Conservation (phyloP, 2,797 vertebrate species). For the Fringilla coelebs region DNA sequence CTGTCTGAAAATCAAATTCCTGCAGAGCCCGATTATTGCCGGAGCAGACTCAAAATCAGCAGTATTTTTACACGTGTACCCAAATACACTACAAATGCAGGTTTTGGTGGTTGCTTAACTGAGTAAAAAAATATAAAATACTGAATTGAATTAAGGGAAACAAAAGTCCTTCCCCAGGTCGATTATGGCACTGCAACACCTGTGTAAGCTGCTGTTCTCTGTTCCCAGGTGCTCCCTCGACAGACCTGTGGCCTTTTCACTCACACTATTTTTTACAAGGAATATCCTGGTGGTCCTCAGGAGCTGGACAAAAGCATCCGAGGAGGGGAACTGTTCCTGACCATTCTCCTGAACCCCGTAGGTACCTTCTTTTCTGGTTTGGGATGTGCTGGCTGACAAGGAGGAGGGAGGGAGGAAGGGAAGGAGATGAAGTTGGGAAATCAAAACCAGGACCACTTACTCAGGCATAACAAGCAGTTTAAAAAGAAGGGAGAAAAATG, state of each 20-base stretch:
- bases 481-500: not conserved
- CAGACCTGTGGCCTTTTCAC: slow-evolving; percentile 98
- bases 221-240: slow-evolving; percentile 89
- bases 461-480: not conserved
- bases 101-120: not conserved
- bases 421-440: not conserved
- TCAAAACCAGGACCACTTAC: not conserved
- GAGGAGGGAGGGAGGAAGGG: not conserved
- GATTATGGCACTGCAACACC: not conserved
- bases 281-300: slow-evolving; percentile 93
- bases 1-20: not conserved
- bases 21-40: not conserved
- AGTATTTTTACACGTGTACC: rapidly evolving
- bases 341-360: slow-evolving; percentile 95
- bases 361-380: slow-evolving; percentile 60
- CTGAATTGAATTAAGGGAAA: not conserved
- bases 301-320: slow-evolving; percentile 96
- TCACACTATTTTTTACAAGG: slow-evolving; percentile 98
- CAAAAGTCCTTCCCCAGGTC: not conserved
- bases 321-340: slow-evolving; percentile 96
- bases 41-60: not conserved
- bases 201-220: not conserved
- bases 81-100: not conserved
- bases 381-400: not conserved
- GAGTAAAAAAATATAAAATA: not conserved